A percentile compares a stretch with the other conserved stretches of the same genome.
Conservation (phyloP, 2,888 invertebrate genomes). For the Phaedon cochleariae region DNA sequence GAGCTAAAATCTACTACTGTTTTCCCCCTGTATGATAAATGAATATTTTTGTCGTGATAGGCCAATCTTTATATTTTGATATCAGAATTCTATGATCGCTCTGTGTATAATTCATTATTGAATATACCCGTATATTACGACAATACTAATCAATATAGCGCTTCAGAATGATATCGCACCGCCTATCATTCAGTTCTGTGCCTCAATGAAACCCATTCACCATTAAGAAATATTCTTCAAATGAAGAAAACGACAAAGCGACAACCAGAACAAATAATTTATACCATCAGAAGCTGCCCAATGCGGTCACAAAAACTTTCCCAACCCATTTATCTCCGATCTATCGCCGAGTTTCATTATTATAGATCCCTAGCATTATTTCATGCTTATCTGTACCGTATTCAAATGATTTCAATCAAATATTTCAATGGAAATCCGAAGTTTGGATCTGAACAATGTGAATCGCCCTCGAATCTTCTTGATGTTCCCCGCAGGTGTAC, state of each 20-base stretch:
- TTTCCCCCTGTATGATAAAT: too few species aligned
- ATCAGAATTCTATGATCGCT: too few species aligned
- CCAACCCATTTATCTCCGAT: conserved; percentile 40
- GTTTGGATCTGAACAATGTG: conserved; percentile 49
- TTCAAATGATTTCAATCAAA: conserved; percentile 46
- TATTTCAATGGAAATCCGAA: conserved; percentile 43
- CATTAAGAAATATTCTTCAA: conserved; percentile 22
- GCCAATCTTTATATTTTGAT: too few species aligned
- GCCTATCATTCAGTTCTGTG: neutral
- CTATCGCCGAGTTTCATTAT: conserved; percentile 30
- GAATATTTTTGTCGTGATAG: too few species aligned
- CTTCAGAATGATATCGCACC: too few species aligned
- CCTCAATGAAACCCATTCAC: neutral
- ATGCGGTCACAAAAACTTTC: conserved; percentile 37
- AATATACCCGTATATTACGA: too few species aligned
- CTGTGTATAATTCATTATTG: too few species aligned
- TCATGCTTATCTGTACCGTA: conserved; percentile 41
- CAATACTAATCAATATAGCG: too few species aligned
- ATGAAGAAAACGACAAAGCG: conserved; percentile 29
- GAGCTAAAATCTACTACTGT: too few species aligned
- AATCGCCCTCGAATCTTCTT: conserved; percentile 47
- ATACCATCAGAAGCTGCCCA: conserved; percentile 32
- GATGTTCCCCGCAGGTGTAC: conserved; percentile 50
- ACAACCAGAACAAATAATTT: conserved; percentile 32
- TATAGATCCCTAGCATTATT: conserved; percentile 40